Percentiles rank a stretch among this genome's conserved stretches.
These are phyloP conservation scores for Volucella inanis DNA, from an alignment of 2,888 invertebrate genomes.

Conservation along the genomic window DNA sequence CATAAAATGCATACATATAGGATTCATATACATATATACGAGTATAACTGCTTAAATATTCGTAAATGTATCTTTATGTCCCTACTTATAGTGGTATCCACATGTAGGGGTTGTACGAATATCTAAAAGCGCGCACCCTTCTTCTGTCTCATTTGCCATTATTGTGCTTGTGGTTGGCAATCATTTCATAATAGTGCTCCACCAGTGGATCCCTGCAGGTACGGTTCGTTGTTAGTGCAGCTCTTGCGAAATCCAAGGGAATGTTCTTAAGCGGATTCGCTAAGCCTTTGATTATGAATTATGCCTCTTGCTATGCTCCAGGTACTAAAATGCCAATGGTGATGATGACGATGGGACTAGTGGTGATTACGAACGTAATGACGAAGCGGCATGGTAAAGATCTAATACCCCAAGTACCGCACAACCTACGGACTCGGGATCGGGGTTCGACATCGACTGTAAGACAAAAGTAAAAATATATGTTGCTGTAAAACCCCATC, in stretches of 20 bases:
- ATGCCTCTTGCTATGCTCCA: slow-evolving; percentile 59
- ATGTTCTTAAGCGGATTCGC: slow-evolving; percentile 68
- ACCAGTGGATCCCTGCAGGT: slow-evolving; percentile 31
- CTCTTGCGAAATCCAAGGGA: slow-evolving; percentile 26
- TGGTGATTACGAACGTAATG: slow-evolving; percentile 72
- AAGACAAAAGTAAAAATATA: background rate
- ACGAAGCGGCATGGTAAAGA: slow-evolving; percentile 38
- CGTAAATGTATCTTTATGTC: no score
- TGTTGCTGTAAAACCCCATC: slow-evolving; percentile 27
- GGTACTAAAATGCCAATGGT: slow-evolving; percentile 59
- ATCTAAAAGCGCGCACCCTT: slow-evolving; percentile 20
- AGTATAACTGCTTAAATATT: background rate
- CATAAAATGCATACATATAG: slow-evolving; percentile 21
- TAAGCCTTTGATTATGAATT: slow-evolving; percentile 75
- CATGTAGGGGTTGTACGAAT: background rate
- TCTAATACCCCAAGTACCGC: slow-evolving; percentile 56
- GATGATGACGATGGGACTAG: slow-evolving; percentile 66
- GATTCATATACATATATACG: slow-evolving; percentile 22
- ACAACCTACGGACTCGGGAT: background rate
- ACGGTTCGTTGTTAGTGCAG: slow-evolving; percentile 33
- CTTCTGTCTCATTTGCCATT: slow-evolving; percentile 56
- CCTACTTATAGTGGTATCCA: no score
- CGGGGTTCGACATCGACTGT: slow-evolving; percentile 13
- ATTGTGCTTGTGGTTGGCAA: slow-evolving; percentile 57
- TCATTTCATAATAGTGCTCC: slow-evolving; percentile 54